Evolutionary conservation across 2,113 vertebrate species (phyloP).

Genomic region (Osmerus eperlanus): DNA sequence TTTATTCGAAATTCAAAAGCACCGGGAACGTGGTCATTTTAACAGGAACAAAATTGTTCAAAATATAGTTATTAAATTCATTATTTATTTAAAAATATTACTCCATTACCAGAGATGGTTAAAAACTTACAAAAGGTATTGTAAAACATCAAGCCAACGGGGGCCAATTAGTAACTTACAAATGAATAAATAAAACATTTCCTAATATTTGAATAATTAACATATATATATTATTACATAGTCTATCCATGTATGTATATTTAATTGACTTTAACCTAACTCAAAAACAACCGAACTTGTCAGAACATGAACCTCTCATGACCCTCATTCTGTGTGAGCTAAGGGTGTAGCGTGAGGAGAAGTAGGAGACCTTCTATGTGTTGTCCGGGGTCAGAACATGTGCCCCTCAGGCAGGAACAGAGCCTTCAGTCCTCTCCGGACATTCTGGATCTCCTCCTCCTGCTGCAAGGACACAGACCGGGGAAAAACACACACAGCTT

Average conservation of each 20-base stretch:
- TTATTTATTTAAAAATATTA: slow-evolving; percentile 43
- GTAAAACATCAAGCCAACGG: slow-evolving; percentile 16
- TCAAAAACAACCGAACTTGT: slow-evolving; percentile 18
- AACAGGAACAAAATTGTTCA: slow-evolving; percentile 16
- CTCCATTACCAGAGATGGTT: slow-evolving; percentile 2
- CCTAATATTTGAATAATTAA: not conserved
- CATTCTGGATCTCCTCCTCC: slow-evolving; percentile 65
- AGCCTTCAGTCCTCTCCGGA: slow-evolving; percentile 67
- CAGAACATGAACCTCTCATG: slow-evolving; percentile 13
- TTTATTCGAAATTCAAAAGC: not conserved
- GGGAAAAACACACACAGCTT: slow-evolving; percentile 6
- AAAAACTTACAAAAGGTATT: not conserved
- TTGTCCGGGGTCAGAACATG: slow-evolving; percentile 42
- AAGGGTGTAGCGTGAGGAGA: slow-evolving; percentile 1
- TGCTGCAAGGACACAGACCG: slow-evolving; percentile 54
- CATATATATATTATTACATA: slow-evolving; percentile 16
- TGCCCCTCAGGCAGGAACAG: slow-evolving; percentile 64
- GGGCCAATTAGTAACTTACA: not conserved
- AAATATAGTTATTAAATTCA: slow-evolving; percentile 10
- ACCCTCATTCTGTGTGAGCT: no score
- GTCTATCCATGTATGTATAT: not conserved
- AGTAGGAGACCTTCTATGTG: not conserved
- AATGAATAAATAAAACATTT: not conserved
- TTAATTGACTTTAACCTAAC: not conserved
- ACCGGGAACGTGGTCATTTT: no score